Evolutionary conservation across 2,888 invertebrate species (phyloP), one percentile per base, ranked within the genome.

Genomic region (Smittia sp.): DNA sequence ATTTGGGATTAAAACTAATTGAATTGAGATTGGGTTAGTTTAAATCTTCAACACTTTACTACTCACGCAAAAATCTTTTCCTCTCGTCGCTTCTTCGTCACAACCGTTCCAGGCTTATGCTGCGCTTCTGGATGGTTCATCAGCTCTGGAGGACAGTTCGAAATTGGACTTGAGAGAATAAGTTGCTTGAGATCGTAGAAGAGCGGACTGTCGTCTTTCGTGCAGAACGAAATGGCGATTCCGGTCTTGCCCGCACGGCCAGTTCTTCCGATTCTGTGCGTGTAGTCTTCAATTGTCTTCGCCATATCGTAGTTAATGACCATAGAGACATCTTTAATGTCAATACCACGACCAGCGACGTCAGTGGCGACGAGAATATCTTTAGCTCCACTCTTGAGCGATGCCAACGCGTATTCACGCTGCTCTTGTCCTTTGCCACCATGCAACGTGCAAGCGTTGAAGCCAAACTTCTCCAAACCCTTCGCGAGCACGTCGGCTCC

Each of bases 291-390:
- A 79, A 99, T 98, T 18, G 92, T 90, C 83, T 99, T 99, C 0
- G 99, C 98, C 99, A 99, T 99, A 80, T 99, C 99, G 79, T 99
- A 99, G 83, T 99, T 99, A 78, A 99, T 95, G 76, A 99, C 99
- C 84, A 99, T 87, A 6, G 98, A 96, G 1, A 99, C 99, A 82
- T 99, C 98, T 81, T 99, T 98, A 80, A 99, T 98, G 80, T 99
- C 99, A 77, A 99, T 99, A 94, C 99, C 99, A 87, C 99, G 92
- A 77, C 99, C 99, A 77, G 99, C 99, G 0, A 99, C 99, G 83
- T 99, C 98, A 0, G 99, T 99, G 0, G 99, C 99, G 52, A 99
- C 99, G 77, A 99, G 84, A 79, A 99, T 99, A 80, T 99, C 98
- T 82, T 98, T 98, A 0, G 92, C 88, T 3, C 98, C 98, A 73